A percentile compares a stretch with the other conserved stretches of the same genome.
These are phyloP conservation scores for Microctonus aethiopoides DNA, from an alignment of 2,888 invertebrate genomes.

Conservation along the genomic window DNA sequence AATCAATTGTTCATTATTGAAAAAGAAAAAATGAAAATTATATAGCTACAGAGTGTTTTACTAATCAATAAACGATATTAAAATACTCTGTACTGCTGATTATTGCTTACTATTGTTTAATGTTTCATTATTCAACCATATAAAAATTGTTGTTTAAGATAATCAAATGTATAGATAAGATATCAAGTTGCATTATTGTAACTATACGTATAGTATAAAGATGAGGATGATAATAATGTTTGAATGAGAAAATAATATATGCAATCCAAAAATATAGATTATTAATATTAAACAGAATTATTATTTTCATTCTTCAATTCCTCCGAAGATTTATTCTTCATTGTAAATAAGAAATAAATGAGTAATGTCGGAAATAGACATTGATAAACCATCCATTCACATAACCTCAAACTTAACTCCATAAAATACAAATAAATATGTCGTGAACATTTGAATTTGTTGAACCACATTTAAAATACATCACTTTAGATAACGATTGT, in stretches of 20 bases:
- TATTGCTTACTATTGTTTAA: neutral
- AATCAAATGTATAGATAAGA: neutral
- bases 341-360: neutral
- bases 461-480: neutral
- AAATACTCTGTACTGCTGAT: neutral
- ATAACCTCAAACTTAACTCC: too few relatives aligned
- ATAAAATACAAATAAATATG: too few relatives aligned
- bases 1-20: constrained; percentile 6
- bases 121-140: neutral
- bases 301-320: neutral
- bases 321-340: neutral
- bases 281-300: neutral
- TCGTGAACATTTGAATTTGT: neutral
- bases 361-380: too few relatives aligned
- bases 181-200: neutral
- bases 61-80: neutral
- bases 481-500: neutral
- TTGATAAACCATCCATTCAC: too few relatives aligned
- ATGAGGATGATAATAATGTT: neutral
- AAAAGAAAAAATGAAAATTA: neutral
- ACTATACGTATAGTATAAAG: neutral
- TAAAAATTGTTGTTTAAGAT: neutral
- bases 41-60: neutral
- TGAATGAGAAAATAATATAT: neutral
- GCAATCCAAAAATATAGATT: neutral